Evolutionary conservation across 1,140 invertebrate genomes (phyloP), one percentile per base, ranked within the genome.

Genomic region (Drosophila ohnishii): DNA sequence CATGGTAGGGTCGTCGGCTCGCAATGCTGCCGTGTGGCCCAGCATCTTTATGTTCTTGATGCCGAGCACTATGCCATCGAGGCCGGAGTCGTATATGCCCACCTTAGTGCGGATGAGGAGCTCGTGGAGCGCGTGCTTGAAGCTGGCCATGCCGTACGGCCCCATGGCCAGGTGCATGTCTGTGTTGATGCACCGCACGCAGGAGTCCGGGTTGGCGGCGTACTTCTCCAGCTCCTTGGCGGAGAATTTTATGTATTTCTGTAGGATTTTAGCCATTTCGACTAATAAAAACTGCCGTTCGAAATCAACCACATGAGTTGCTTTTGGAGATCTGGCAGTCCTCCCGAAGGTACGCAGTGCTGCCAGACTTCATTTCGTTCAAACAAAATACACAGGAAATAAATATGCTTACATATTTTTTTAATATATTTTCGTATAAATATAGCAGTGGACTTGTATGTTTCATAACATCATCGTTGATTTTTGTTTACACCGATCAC

Each of bases 31-130:
- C 1, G 90, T 60, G 0, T 91, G 61, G 5, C 91, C 92, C 7
- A 94, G 51, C 10, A 95, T 60, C 89, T 93, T 94, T 14, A 94
- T 92, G 69, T 94, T 94, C 71, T 92, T 91, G 57, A 94, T 94
- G n/a, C 93, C 92, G 1, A 94, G 78, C 11, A 94, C 72, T 65
- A 94, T 94, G 3, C 94, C 94, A 57, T 93, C 79, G 6, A 95
- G 85, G 55, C 86, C 74, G 16, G 87, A 65, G 71, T 93, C 90
- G 66, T 92, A 93, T 64, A 89, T 90, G 39, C 91, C 91, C 16
- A 93, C 90, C 56, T 91, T 91, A 34, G 78, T 90, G 30, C 76
- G 71, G 47, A 92, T 81, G 48, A 93, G 83, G 56, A 92, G 84
- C 55, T 92, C 90, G 66, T 90, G 91, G 35, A 93, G 75, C 16